Conservation (phyloP, 2,797 vertebrate species). For the Amblyraja radiata region DNA sequence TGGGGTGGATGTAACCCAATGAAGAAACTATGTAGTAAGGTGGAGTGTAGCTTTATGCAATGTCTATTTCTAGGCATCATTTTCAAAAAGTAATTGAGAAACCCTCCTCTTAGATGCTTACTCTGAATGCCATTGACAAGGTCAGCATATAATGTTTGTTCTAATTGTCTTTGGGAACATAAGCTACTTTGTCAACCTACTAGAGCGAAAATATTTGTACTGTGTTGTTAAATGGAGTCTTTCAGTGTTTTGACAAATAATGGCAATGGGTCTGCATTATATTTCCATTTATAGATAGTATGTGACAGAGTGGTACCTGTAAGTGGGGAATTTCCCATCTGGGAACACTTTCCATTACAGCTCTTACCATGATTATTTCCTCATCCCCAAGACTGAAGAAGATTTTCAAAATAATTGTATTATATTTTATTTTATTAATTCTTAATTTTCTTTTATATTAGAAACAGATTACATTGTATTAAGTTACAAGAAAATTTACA, state of each 20-base stretch:
- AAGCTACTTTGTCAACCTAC: no score
- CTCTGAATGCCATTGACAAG: no score
- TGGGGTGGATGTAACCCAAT: background rate
- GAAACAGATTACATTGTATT: conserved; percentile 31
- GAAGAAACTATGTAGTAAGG: background rate
- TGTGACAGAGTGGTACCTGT: background rate
- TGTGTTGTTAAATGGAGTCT: no score
- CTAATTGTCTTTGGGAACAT: no score
- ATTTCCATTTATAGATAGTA: no score
- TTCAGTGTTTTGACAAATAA: background rate
- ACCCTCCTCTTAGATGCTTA: background rate
- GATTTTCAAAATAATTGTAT: background rate
- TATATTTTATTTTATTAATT: conserved; percentile 5
- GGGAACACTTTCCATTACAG: background rate
- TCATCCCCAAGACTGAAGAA: background rate
- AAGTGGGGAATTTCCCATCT: background rate
- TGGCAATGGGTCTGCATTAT: background rate
- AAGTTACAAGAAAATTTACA: background rate
- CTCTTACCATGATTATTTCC: no score
- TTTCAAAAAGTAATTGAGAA: background rate
- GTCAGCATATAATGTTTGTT: no score
- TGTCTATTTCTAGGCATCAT: background rate
- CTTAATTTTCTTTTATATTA: background rate
- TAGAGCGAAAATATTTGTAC: no score
- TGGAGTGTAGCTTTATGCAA: background rate